Evolutionary conservation across 2,797 vertebrate species (phyloP).

Genomic region (Hoplostethus atlanticus): DNA sequence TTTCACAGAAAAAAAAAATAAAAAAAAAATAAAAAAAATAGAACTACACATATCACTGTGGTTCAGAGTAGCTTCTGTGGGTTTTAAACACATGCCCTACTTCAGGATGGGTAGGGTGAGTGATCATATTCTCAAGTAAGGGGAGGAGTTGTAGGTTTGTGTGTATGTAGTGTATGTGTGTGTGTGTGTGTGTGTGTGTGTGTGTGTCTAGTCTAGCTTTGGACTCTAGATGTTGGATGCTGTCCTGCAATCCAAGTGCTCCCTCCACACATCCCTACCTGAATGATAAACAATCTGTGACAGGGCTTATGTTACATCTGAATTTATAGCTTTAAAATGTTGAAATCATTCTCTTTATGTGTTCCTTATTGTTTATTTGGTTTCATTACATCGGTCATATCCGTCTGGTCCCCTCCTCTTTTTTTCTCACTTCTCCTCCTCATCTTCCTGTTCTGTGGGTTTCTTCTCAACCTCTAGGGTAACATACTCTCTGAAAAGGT

Average conservation of each 20-base stretch:
- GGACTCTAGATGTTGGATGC: neutral
- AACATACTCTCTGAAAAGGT: constrained; percentile 54
- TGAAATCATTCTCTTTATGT: constrained; percentile 1
- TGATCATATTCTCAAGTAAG: constrained; percentile 1
- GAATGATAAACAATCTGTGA: constrained; percentile 15
- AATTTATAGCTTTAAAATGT: neutral
- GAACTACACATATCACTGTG: neutral
- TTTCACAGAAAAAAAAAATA: constrained; percentile 37
- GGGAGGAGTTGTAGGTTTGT: neutral
- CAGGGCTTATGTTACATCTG: constrained; percentile 31
- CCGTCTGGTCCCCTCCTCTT: constrained; percentile 10
- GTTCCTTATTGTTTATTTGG: constrained; percentile 3
- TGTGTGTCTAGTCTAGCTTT: neutral
- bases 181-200: constrained; percentile 9
- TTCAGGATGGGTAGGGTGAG: neutral
- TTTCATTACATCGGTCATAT: constrained; percentile 14
- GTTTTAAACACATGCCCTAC: neutral
- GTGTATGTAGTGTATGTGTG: too few relatives aligned
- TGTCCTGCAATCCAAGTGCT: constrained; percentile 2
- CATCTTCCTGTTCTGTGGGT: constrained; percentile 25
- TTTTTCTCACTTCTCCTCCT: constrained; percentile 15
- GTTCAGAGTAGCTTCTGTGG: neutral
- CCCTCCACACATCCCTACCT: constrained; percentile 4
- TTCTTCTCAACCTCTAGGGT: constrained; percentile 47
- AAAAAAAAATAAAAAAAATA: neutral